Evolutionary conservation across 2,888 invertebrate species (phyloP).

Genomic region (Ommatoiulus sabulosus): DNA sequence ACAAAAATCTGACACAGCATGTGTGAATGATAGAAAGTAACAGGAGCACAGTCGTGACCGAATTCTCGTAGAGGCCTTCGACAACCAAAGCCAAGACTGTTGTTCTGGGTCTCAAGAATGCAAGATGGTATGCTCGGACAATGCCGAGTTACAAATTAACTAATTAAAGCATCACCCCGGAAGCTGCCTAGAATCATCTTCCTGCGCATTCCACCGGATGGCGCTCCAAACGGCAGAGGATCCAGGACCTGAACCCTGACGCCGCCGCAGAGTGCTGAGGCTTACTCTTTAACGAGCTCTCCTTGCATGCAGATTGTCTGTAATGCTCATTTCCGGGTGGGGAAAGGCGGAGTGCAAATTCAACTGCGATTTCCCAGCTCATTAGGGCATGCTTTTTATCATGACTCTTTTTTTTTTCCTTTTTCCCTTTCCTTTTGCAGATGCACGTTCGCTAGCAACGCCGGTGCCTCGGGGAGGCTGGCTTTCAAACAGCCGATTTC

Average conservation of each 20-base stretch:
- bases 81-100: no score
- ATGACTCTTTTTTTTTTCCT: not conserved
- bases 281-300: not conserved
- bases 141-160: no score
- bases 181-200: no score
- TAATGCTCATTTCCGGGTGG: not conserved
- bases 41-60: no score
- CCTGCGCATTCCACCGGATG: not conserved
- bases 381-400: not conserved
- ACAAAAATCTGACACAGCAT: no score
- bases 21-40: no score
- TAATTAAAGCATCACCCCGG: no score
- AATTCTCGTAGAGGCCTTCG: no score
- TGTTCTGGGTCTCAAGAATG: no score
- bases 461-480: not conserved
- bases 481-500: not conserved
- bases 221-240: not conserved
- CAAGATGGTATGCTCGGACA: no score
- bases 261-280: not conserved
- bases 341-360: not conserved
- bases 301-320: not conserved
- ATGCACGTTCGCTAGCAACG: not conserved
- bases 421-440: not conserved
- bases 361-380: not conserved
- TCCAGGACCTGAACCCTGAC: not conserved